These are phyloP conservation scores for Condylura cristata DNA, from an alignment of 2,113 vertebrate genomes.

Conservation along the genomic window DNA sequence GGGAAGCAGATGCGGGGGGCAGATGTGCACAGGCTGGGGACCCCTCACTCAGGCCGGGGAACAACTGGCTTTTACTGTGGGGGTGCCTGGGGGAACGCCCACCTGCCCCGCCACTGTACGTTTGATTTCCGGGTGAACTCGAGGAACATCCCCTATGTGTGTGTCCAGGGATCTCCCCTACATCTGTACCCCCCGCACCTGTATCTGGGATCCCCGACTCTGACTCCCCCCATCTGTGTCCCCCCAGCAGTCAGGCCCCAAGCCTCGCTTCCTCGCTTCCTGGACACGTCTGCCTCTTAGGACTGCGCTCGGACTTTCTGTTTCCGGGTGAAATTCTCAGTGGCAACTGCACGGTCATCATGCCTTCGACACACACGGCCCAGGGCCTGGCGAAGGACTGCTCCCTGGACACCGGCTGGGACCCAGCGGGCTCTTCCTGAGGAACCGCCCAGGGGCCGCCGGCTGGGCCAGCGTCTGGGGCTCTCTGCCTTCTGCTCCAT, in stretches of 20 bases:
- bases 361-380: not conserved
- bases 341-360: not conserved
- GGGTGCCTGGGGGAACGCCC: not conserved
- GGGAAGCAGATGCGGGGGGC: not conserved
- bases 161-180: no score
- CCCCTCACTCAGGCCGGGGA: not conserved
- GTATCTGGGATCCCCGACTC: no score
- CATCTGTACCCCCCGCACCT: no score
- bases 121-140: not conserved
- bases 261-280: not conserved
- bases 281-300: not conserved
- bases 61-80: not conserved
- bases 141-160: not conserved
- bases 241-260: not conserved
- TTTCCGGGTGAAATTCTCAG: not conserved
- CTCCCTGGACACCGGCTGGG: not conserved
- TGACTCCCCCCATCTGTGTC: not conserved
- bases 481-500: no score
- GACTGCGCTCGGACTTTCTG: not conserved
- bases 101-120: not conserved
- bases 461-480: no score
- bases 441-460: no score
- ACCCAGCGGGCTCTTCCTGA: not conserved
- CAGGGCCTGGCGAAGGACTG: not conserved
- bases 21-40: not conserved